These are phyloP conservation scores for Perccottus glenii DNA, from an alignment of 2,113 vertebrate genomes.

Conservation along the genomic window DNA sequence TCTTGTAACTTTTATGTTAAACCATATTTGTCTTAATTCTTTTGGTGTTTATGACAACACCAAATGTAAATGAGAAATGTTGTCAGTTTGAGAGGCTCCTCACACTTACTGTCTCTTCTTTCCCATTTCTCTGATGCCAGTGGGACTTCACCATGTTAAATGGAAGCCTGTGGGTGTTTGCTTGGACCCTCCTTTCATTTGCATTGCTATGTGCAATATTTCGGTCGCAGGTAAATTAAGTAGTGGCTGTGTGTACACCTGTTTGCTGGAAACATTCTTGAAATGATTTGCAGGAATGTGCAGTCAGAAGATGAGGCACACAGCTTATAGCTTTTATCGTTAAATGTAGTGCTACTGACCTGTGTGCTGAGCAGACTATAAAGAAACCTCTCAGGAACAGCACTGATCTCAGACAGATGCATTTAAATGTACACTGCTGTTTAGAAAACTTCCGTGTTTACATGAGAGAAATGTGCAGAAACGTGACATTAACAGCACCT, in stretches of 20 bases:
- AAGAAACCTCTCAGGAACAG: conserved; percentile 34
- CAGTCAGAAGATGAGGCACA: conserved; percentile 12
- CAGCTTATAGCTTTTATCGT: conserved; percentile 28
- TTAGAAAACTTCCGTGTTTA: conserved; percentile 8
- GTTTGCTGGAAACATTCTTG: conserved; percentile 18
- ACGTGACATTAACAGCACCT: neutral
- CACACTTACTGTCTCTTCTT: conserved; percentile 26
- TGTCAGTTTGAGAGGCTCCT: conserved; percentile 38
- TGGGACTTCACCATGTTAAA: conserved; percentile 81
- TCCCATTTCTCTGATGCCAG: conserved; percentile 50
- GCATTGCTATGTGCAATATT: conserved; percentile 79
- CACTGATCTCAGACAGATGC: conserved; percentile 34
- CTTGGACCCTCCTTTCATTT: conserved; percentile 73
- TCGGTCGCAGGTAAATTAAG: conserved; percentile 72
- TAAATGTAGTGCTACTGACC: conserved; percentile 27
- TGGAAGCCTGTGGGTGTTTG: conserved; percentile 69
- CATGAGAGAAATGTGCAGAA: neutral
- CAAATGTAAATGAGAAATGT: conserved; percentile 40
- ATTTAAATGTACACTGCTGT: conserved; percentile 22
- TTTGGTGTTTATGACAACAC: conserved; percentile 30
- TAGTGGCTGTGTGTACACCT: conserved; percentile 11
- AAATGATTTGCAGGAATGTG: conserved; percentile 17
- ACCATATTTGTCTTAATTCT: conserved; percentile 23
- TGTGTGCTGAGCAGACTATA: conserved; percentile 41
- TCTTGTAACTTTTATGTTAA: conserved; percentile 7